These are phyloP conservation scores for Synodontis membranacea DNA, from an alignment of 2,113 vertebrate genomes.

Conservation along the genomic window DNA sequence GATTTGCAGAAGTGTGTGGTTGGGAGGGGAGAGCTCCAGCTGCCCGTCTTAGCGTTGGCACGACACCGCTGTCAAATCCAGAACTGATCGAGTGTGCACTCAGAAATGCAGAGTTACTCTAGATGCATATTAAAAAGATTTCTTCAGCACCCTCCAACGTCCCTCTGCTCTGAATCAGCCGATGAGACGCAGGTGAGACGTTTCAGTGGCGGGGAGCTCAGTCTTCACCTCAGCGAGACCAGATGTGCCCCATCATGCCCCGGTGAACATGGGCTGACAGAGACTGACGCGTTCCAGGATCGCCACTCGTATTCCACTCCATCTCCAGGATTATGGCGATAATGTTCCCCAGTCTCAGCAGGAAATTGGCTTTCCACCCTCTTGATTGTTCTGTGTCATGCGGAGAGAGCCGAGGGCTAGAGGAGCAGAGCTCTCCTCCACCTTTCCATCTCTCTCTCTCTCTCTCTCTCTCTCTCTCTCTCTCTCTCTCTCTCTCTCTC, in stretches of 20 bases:
- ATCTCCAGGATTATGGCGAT: conserved; percentile 43
- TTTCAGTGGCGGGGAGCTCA: not conserved
- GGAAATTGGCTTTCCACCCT: conserved; percentile 54
- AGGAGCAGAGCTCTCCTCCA: conserved; percentile 21
- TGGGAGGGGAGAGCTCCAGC: conserved; percentile 21
- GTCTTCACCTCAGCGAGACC: not conserved
- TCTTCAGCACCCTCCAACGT: conserved; percentile 1
- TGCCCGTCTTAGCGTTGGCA: conserved; percentile 29
- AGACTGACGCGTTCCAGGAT: conserved; percentile 25
- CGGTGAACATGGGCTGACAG: conserved; percentile 35
- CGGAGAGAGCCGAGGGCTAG: conserved; percentile 4
- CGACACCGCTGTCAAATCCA: conserved; percentile 31
- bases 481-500: conserved; percentile 49
- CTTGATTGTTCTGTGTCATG: conserved; percentile 54
- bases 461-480: conserved; percentile 50
- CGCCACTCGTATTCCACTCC: conserved; percentile 3
- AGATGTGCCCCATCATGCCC: conserved; percentile 46
- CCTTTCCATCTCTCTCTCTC: conserved; percentile 53
- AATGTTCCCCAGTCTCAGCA: conserved; percentile 41
- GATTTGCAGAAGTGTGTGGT: conserved; percentile 25
- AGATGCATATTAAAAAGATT: conserved; percentile 49
- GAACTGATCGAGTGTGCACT: conserved; percentile 47
- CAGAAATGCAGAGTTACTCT: conserved; percentile 46
- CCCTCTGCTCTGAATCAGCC: not conserved
- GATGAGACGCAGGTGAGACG: not conserved